Base-by-base conservation (phyloP, 2,888 invertebrate genomes). In the Sceliomorpha sp. region DNA sequence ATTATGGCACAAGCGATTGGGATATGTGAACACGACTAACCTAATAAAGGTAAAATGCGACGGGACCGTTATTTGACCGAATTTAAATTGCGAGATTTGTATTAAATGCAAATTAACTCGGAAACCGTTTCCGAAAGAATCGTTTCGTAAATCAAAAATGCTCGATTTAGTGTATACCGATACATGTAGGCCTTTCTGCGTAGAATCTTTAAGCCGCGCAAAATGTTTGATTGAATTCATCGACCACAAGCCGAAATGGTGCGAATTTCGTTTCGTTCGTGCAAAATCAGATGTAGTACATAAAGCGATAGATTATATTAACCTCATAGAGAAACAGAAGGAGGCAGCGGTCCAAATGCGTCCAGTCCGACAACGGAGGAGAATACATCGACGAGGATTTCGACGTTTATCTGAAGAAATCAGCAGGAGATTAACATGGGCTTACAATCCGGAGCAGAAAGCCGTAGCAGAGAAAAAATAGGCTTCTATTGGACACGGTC, bases 381-480 rank as follows among this genome's bases (percentile, higher is more conserved):
- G 71, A 76, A 27, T 78, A 71, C 36, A 2, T 50, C 0, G 78
- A 71, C 17, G n/a, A 36, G 1, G 50, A 72, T n/a, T 76, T 84
- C 17, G 67, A 75, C 1, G 17, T 48, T 1, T 80, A 59, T 48
- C 37, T 81, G 17, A 68, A 69, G 36, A n/a, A 36, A 55, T 64
- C 8, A 0, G 69, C 60, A 44, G 69, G 69, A 42, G 68, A 42
- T 4, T 74, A 62, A 37, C 80, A 1, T 60, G 76, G 1, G 56
- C 79, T 0, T 66, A 79, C 40, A 76, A 68, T 3, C 82, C 78
- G 0, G 72, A 82, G 45, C 75, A 78, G 12, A 84, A 81, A 66
- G 83, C 78, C 1, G 47, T 69, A 2, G 75, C 81, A 2, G 81
- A 85, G 80, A 9, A 63, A 74, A 31, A 82, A 81, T 15, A 55